Evolutionary conservation across 2,113 vertebrate species (phyloP).

Genomic region (Sus scrofa): DNA sequence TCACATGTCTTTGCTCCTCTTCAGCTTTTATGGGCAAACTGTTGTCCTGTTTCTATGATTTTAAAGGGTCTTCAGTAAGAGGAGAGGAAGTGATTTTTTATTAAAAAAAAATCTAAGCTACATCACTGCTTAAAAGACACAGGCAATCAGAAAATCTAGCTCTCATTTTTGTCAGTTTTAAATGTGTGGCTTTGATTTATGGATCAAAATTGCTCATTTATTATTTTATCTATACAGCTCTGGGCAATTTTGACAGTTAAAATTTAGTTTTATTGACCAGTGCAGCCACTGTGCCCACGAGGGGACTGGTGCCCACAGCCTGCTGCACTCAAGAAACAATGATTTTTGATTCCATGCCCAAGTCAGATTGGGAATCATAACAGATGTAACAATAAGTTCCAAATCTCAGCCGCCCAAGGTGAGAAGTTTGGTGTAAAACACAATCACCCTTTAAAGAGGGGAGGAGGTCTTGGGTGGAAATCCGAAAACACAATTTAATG

Average conservation of each 20-base stretch:
- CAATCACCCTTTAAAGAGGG: constrained; percentile 84
- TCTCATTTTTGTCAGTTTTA: constrained; percentile 84
- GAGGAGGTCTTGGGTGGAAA: constrained; percentile 77
- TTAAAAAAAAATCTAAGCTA: constrained; percentile 51
- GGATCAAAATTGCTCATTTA: constrained; percentile 89
- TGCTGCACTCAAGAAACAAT: constrained; percentile 86
- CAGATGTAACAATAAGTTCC: constrained; percentile 87
- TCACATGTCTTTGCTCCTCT: constrained; percentile 13
- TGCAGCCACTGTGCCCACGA: constrained; percentile 87
- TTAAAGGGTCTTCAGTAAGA: constrained; percentile 64
- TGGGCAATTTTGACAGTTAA: constrained; percentile 90
- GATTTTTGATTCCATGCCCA: constrained; percentile 87
- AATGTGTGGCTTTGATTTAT: constrained; percentile 89
- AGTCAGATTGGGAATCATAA: constrained; percentile 87
- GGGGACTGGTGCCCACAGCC: constrained; percentile 86
- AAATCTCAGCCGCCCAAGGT: constrained; percentile 85
- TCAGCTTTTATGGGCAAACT: constrained; percentile 59
- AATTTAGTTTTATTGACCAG: constrained; percentile 92
- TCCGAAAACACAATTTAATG: constrained; percentile 78
- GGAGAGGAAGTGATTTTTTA: background rate
- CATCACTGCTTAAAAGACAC: constrained; percentile 59
- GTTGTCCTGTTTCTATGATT: constrained; percentile 48
- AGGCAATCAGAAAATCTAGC: constrained; percentile 80
- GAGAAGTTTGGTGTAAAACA: constrained; percentile 87
- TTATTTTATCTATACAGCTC: constrained; percentile 90